Evolutionary conservation across 2,113 vertebrate genomes (phyloP), one percentile per base, ranked within the genome.

Genomic region (Anthoscopus minutus): DNA sequence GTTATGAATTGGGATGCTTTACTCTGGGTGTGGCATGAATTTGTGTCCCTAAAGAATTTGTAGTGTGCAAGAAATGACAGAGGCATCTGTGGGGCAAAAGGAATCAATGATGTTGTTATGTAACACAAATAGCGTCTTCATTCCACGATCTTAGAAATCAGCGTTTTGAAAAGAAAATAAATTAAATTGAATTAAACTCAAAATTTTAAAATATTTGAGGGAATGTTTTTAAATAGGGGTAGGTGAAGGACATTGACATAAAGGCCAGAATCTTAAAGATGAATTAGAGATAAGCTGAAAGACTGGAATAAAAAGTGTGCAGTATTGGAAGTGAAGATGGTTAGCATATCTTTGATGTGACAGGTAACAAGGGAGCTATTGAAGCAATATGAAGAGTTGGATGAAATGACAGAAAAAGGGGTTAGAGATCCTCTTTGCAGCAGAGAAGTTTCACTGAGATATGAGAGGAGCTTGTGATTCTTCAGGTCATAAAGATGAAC

Each of bases 291-390:
- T 82, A 73, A 83, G 22, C 20, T 80, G 40, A 33, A 77, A 61
- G n/a, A 42, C 7, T 45, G 71, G n/a, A 90, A 40, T 72, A 27
- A 69, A 28, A 64, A 48, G 7, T 48, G 4, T 24, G 14, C 0
- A 2, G 10, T 65, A 22, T 62, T 81, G 72, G 24, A 78, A 88
- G 25, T 31, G 22, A 58, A 56, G 19, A 42, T 62, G 2, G 3
- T 78, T 94, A 79, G 42, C 31, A 5, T 84, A 42, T 77, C 58
- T 92, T 93, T 84, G 67, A 92, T 94, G 81, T 89, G 89, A 66
- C 30, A 66, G 50, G 18, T 73, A 81, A 58, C 42, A 83, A n/a
- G 47, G 77, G 51, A 70, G 11, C 22, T 81, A 12, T 35, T 50
- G 60, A 74, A 89, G 72, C 45, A 69, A 4, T 69, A 35, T 51